These are phyloP conservation scores for Sphenodon punctatus DNA, from an alignment of 2,797 vertebrate species.

Conservation along the genomic window DNA sequence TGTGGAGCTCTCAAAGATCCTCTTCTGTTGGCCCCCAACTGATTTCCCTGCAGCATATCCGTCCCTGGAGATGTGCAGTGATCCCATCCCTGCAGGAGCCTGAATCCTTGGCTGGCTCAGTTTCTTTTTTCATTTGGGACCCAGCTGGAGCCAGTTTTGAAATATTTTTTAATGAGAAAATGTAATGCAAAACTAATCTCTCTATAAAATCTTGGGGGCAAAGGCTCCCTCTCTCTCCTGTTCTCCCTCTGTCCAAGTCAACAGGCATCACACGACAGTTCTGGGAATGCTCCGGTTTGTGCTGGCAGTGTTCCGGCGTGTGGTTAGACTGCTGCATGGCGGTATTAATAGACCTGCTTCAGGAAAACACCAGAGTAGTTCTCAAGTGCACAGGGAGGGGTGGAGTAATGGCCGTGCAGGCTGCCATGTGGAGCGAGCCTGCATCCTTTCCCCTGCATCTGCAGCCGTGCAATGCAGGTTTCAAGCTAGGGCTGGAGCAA, in stretches of 20 bases:
- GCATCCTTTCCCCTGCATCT: too few species aligned
- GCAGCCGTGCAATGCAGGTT: too few species aligned
- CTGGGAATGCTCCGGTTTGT: constrained; percentile 49
- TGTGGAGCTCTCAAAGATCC: background rate
- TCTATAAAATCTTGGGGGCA: background rate
- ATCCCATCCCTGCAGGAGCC: too few species aligned
- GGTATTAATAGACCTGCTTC: background rate
- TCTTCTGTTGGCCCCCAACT: background rate
- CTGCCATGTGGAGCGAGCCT: too few species aligned
- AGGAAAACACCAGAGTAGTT: background rate
- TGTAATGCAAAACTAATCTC: background rate
- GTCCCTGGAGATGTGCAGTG: background rate
- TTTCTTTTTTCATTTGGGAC: background rate
- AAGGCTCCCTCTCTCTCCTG: constrained; percentile 1
- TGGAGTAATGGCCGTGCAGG: too few species aligned
- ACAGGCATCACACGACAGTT: constrained; percentile 35
- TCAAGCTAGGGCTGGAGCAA: too few species aligned
- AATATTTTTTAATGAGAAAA: constrained; percentile 4
- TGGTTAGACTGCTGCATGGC: constrained; percentile 46
- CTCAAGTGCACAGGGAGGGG: constrained; percentile 41
- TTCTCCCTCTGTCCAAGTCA: constrained; percentile 45
- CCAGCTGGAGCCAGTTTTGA: constrained; percentile 16
- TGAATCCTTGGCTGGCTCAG: background rate
- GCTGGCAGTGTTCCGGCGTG: constrained; percentile 1
- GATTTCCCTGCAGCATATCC: background rate